Conservation (phyloP, 1,140 invertebrate species). For the Adelges cooleyi region DNA sequence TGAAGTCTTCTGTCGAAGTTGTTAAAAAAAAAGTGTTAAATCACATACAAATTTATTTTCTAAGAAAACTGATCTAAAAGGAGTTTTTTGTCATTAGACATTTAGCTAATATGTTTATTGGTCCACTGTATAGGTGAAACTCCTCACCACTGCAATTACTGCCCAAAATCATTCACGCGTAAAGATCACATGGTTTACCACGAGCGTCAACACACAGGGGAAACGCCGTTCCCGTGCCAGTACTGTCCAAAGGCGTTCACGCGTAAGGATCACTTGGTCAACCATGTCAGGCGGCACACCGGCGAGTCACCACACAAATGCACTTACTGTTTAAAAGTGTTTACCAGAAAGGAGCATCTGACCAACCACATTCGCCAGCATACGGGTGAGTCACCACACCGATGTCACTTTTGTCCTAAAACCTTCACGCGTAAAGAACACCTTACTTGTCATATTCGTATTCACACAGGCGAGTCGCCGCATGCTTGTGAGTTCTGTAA, state of each 20-base stretch:
- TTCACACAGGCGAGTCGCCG: conserved; percentile 64
- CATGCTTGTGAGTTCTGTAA: conserved; percentile 68
- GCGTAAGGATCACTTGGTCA: conserved; percentile 67
- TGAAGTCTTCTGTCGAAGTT: conserved; percentile 6
- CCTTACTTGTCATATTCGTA: conserved; percentile 74
- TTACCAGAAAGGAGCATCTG: conserved; percentile 53
- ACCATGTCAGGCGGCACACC: conserved; percentile 61
- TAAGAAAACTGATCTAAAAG: neutral
- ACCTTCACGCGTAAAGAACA: conserved; percentile 83
- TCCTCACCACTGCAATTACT: conserved; percentile 72
- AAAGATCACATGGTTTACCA: conserved; percentile 73
- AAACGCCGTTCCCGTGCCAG: conserved; percentile 67
- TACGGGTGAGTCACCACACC: conserved; percentile 57
- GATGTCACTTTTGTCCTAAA: conserved; percentile 54
- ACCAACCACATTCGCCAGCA: conserved; percentile 55
- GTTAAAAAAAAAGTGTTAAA: too few species aligned
- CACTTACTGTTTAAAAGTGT: conserved; percentile 50
- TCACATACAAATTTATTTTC: too few species aligned
- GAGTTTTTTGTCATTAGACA: conserved; percentile 26
- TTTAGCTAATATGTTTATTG: conserved; percentile 28
- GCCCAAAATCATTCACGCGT: conserved; percentile 68
- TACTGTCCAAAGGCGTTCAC: conserved; percentile 75
- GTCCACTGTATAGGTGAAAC: conserved; percentile 57
- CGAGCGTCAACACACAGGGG: conserved; percentile 68
- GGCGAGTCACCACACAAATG: conserved; percentile 47